These are phyloP conservation scores for Microdon myrmicae DNA, from an alignment of 2,888 invertebrate genomes.

Conservation along the genomic window DNA sequence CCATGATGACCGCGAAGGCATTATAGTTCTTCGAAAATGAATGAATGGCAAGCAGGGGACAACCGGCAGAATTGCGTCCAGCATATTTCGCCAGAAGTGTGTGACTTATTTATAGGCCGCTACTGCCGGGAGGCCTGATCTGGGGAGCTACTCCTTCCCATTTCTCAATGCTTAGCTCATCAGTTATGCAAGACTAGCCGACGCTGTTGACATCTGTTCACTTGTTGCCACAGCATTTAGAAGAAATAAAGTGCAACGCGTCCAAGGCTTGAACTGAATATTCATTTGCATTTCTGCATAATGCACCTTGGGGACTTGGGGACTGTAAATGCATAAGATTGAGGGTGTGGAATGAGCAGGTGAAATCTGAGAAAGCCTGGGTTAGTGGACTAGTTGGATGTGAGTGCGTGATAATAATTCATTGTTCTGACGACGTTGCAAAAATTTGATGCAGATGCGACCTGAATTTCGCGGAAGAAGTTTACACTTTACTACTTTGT, in stretches of 20 bases:
- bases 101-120: conserved; percentile 49
- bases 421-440: too few species aligned
- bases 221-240: conserved; percentile 49
- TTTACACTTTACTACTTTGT: too few species aligned
- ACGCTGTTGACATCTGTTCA: conserved; percentile 48
- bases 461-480: too few species aligned
- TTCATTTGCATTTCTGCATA: conserved; percentile 48
- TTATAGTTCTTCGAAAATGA: conserved; percentile 22
- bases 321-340: too few species aligned
- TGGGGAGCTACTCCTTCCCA: conserved; percentile 2
- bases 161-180: conserved; percentile 35
- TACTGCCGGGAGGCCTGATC: neutral
- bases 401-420: too few species aligned
- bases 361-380: too few species aligned
- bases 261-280: conserved; percentile 31
- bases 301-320: conserved; percentile 39
- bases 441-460: too few species aligned
- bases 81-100: conserved; percentile 47
- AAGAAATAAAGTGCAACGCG: conserved; percentile 41
- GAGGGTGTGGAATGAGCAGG: too few species aligned
- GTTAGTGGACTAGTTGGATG: too few species aligned
- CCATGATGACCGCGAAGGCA: too few species aligned
- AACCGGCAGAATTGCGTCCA: conserved; percentile 29
- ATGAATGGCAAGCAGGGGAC: conserved; percentile 41
- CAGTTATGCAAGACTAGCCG: conserved; percentile 44